phyloP scores from a whole-genome alignment of 1,140 invertebrate genomes.

The Nephotettix cincticeps region DNA sequence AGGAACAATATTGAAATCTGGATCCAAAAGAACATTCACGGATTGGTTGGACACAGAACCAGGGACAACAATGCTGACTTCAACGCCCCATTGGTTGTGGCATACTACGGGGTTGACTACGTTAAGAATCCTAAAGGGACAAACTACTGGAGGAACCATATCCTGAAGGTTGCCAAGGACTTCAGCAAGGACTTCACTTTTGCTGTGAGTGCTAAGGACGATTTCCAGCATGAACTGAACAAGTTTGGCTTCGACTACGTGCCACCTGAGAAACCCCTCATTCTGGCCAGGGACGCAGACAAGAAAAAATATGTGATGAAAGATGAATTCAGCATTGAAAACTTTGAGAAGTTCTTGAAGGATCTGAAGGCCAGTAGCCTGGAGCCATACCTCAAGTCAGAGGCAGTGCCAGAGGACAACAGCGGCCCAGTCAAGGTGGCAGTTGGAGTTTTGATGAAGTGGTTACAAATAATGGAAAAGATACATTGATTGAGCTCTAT shows the following conservation, averaged over 20 bases:
- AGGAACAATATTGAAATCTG: too few relatives aligned
- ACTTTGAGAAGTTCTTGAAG: slow-evolving; percentile 84
- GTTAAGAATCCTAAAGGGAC: slow-evolving; percentile 95
- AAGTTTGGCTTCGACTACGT: slow-evolving; percentile 90
- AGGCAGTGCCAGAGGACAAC: slow-evolving; percentile 86
- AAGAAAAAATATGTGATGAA: slow-evolving; percentile 90
- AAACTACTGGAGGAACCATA: slow-evolving; percentile 99
- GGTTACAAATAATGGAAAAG: slow-evolving; percentile 87
- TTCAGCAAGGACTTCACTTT: slow-evolving; percentile 77
- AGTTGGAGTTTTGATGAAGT: slow-evolving; percentile 97
- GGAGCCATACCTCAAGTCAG: slow-evolving; percentile 94
- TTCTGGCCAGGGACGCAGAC: slow-evolving; percentile 77
- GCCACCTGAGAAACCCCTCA: slow-evolving; percentile 86
- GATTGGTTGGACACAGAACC: slow-evolving; percentile 87
- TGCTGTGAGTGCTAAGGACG: slow-evolving; percentile 88
- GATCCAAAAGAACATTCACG: too few relatives aligned
- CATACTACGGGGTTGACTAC: slow-evolving; percentile 95
- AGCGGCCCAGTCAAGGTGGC: slow-evolving; percentile 85
- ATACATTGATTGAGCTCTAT: slow-evolving; percentile 97
- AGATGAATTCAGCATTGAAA: slow-evolving; percentile 81
- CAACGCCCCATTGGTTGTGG: slow-evolving; percentile 84
- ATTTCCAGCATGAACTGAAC: slow-evolving; percentile 91
- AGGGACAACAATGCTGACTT: slow-evolving; percentile 85
- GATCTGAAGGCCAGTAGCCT: slow-evolving; percentile 80
- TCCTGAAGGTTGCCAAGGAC: slow-evolving; percentile 92